phyloP scores from a whole-genome alignment of 1,140 invertebrate genomes.

The Solen grandis region DNA sequence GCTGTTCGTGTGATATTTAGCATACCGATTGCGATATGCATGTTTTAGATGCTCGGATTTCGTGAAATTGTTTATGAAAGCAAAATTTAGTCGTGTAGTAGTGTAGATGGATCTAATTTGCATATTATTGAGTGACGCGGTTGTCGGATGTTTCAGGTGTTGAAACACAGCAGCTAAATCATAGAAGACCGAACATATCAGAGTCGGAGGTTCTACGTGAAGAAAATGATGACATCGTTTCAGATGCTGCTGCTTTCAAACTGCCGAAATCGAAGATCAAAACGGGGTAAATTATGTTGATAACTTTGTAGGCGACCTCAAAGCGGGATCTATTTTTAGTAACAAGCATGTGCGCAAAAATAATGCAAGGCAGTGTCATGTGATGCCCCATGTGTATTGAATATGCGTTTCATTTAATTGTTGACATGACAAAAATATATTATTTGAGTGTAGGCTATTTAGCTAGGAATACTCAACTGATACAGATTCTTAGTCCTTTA shows the following conservation, averaged over 20 bases:
- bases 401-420: too few species aligned
- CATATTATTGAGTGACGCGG: slow-evolving; percentile 52
- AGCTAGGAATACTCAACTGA: too few species aligned
- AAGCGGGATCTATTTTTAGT: slow-evolving; percentile 23
- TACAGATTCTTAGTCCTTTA: too few species aligned
- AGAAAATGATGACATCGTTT: not conserved
- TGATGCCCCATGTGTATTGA: not conserved
- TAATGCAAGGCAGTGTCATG: not conserved
- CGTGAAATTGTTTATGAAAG: too few species aligned
- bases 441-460: too few species aligned
- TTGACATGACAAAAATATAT: too few species aligned
- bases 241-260: not conserved
- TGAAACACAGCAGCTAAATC: not conserved
- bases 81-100: too few species aligned
- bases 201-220: slow-evolving; percentile 20
- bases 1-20: too few species aligned
- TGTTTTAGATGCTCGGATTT: too few species aligned
- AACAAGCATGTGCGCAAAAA: slow-evolving; percentile 56
- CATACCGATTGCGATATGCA: too few species aligned
- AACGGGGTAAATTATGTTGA: slow-evolving; percentile 40
- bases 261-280: slow-evolving; percentile 1
- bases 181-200: not conserved
- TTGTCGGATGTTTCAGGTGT: slow-evolving; percentile 5
- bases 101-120: slow-evolving; percentile 61
- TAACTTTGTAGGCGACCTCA: not conserved